Conservation (phyloP, 2,888 invertebrate species). For the Gibbula magus region DNA sequence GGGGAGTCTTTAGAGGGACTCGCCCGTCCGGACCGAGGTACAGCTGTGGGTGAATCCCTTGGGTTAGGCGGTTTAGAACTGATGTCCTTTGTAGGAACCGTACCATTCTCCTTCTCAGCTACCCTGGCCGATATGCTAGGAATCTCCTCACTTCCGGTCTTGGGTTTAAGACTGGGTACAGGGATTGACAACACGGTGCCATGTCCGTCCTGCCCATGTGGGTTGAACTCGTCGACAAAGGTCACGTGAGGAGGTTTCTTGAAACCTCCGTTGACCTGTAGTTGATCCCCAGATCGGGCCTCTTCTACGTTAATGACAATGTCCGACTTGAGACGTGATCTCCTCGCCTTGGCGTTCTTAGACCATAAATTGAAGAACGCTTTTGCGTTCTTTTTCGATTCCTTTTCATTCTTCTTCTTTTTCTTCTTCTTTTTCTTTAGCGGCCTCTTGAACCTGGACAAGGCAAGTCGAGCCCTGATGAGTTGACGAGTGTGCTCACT, state of each 20-base stretch:
- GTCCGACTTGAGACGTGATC: background rate
- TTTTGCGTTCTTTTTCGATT: background rate
- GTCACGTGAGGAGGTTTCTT: background rate
- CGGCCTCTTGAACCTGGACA: conserved; percentile 43
- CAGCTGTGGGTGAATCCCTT: no score
- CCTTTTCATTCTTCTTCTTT: background rate
- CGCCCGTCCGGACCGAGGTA: no score
- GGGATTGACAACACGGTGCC: no score
- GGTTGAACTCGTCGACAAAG: background rate
- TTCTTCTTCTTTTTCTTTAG: background rate
- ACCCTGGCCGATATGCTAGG: no score
- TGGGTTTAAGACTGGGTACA: no score
- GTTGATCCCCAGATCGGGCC: background rate
- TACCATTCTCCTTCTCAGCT: no score
- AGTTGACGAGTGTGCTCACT: conserved; percentile 57
- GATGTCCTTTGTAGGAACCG: no score
- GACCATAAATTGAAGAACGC: conserved; percentile 31
- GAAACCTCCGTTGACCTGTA: background rate
- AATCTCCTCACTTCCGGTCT: no score
- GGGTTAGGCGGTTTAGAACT: no score
- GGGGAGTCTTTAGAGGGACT: background rate
- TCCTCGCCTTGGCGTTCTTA: conserved; percentile 24
- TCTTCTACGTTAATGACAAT: background rate
- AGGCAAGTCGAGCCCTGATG: conserved; percentile 47
- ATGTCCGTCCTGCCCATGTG: background rate